A percentile compares a stretch with the other conserved stretches of the same genome.
These are phyloP conservation scores for Parasteatoda lunata DNA, from an alignment of 2,888 invertebrate species.

Conservation along the genomic window DNA sequence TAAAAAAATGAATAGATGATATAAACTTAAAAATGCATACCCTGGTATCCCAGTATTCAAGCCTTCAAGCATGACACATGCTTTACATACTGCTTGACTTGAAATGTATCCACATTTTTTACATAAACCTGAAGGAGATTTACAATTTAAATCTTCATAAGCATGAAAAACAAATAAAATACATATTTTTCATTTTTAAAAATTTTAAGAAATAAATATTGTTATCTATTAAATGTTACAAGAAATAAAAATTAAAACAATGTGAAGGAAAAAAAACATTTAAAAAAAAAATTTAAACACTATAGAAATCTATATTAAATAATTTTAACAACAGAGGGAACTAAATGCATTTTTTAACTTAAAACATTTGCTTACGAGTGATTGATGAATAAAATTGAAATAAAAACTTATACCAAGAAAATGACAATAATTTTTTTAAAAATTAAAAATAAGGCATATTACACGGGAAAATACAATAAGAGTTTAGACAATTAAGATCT, in stretches of 20 bases:
- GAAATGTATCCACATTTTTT: constrained; percentile 86
- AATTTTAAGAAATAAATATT: not conserved
- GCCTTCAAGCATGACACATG: constrained; percentile 95
- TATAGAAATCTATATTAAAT: not conserved
- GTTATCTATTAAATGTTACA: not conserved
- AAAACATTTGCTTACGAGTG: no score
- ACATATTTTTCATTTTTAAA: not conserved
- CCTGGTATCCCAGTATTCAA: constrained; percentile 91
- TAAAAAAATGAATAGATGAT: not conserved
- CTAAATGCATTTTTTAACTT: no score
- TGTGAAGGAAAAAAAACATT: not conserved
- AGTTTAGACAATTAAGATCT: no score
- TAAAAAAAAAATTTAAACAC: not conserved
- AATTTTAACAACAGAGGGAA: not conserved
- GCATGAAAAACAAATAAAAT: not conserved
- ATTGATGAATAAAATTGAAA: not conserved
- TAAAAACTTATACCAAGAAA: not conserved
- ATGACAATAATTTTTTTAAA: not conserved
- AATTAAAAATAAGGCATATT: no score
- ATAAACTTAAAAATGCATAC: constrained; percentile 82
- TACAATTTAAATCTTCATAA: not conserved
- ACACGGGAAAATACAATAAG: no score
- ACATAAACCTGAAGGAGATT: constrained; percentile 78
- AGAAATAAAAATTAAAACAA: not conserved
- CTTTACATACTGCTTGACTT: constrained; percentile 97